phyloP scores from a whole-genome alignment of 2,888 invertebrate species.

The Augochlorella aurata region DNA sequence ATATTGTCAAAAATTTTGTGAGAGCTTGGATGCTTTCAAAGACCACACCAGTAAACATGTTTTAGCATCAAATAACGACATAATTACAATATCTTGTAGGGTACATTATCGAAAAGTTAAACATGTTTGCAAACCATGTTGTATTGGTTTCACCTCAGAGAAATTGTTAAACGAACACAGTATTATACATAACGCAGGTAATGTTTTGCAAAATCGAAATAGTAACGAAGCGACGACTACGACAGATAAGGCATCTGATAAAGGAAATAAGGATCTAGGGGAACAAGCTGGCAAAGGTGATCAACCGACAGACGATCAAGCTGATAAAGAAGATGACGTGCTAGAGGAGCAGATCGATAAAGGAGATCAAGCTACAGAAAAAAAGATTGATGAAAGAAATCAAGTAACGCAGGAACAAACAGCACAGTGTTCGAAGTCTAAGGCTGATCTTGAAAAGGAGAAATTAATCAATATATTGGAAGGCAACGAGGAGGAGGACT shows the following conservation, averaged over 20 bases:
- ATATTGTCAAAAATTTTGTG: constrained; percentile 12
- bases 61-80: background rate
- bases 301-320: too few relatives aligned
- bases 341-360: too few relatives aligned
- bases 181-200: constrained; percentile 21
- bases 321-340: too few relatives aligned
- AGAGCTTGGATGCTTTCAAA: constrained; percentile 19
- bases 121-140: constrained; percentile 63
- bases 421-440: background rate
- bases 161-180: constrained; percentile 59
- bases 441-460: background rate
- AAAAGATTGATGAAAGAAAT: background rate
- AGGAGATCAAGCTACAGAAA: too few relatives aligned
- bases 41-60: constrained; percentile 33
- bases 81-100: constrained; percentile 1
- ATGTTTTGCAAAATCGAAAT: background rate
- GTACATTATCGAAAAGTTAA: constrained; percentile 33
- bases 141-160: constrained; percentile 57
- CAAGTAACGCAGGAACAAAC: background rate
- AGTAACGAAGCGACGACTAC: background rate
- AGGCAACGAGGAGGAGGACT: constrained; percentile 39
- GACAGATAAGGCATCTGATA: background rate
- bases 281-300: too few relatives aligned
- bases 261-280: too few relatives aligned
- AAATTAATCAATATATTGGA: constrained; percentile 31